These are phyloP conservation scores for Apogon talboti DNA, from an alignment of 2,797 vertebrate genomes.

Conservation along the genomic window DNA sequence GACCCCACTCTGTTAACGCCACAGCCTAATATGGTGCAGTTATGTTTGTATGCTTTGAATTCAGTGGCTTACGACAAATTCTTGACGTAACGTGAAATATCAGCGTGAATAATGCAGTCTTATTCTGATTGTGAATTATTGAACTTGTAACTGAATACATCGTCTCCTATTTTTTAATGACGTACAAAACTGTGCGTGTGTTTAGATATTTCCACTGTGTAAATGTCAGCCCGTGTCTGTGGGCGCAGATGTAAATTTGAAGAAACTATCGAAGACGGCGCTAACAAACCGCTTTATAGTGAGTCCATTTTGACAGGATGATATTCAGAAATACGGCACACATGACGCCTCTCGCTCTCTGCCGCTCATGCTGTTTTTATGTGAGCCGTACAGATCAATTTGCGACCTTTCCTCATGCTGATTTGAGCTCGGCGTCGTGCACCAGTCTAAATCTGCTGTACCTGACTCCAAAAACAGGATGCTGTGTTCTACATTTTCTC, in stretches of 20 bases:
- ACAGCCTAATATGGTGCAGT: no score
- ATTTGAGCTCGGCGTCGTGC: neutral
- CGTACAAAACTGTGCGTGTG: neutral
- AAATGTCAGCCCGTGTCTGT: slow-evolving; percentile 8
- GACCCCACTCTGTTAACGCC: no score
- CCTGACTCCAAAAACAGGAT: slow-evolving; percentile 50
- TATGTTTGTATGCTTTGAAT: no score
- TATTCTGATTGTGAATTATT: no score
- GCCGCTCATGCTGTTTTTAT: neutral
- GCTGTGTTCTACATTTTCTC: slow-evolving; percentile 48
- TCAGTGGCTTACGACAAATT: no score
- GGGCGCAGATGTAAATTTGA: neutral
- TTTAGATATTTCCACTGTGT: neutral
- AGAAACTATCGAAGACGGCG: neutral
- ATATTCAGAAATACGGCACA: slow-evolving; percentile 6
- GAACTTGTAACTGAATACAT: no score
- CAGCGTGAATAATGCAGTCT: no score
- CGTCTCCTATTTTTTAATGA: no score
- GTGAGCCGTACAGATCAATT: neutral
- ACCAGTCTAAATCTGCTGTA: slow-evolving; percentile 26
- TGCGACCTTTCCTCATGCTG: neutral
- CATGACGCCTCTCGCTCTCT: neutral
- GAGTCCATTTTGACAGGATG: slow-evolving; percentile 3
- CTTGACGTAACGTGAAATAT: no score
- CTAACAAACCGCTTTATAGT: neutral